These are phyloP conservation scores for Euplexia lucipara DNA, from an alignment of 2,888 invertebrate genomes.

Conservation along the genomic window DNA sequence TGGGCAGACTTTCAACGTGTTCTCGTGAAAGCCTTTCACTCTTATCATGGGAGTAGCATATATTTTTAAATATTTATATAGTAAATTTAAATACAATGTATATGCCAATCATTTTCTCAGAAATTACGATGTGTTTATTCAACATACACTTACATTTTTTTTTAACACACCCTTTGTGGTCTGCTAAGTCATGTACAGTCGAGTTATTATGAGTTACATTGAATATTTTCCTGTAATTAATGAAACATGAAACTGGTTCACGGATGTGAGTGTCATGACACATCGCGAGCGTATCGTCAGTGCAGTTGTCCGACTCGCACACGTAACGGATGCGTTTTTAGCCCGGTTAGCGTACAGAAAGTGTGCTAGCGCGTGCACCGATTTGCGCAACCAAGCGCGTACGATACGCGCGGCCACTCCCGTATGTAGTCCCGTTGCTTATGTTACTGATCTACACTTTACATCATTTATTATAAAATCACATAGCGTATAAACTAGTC, in stretches of 20 bases:
- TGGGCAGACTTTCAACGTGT: conserved; percentile 87
- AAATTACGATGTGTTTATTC: conserved; percentile 7
- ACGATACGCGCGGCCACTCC: conserved; percentile 81
- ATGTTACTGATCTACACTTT: conserved; percentile 42
- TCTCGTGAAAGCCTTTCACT: conserved; percentile 90
- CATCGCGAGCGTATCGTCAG: conserved; percentile 53
- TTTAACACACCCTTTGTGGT: not conserved
- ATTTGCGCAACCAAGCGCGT: conserved; percentile 83
- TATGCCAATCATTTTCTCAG: conserved; percentile 29
- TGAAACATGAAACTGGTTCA: conserved; percentile 52
- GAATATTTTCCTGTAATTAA: conserved; percentile 57
- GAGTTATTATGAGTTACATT: conserved; percentile 27
- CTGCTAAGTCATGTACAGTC: conserved; percentile 14
- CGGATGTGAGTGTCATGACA: conserved; percentile 60
- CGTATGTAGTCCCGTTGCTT: conserved; percentile 79
- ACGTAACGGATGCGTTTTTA: conserved; percentile 86
- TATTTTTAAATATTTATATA: conserved; percentile 52
- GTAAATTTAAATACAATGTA: conserved; percentile 41
- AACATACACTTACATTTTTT: not conserved
- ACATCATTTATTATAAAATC: conserved; percentile 25
- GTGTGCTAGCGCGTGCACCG: conserved; percentile 85
- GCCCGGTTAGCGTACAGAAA: conserved; percentile 83
- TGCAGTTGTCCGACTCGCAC: conserved; percentile 58
- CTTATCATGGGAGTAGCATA: conserved; percentile 81
- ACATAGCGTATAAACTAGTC: conserved; percentile 13